Percentiles rank a stretch among this genome's conserved stretches.
phyloP scores from a whole-genome alignment of 1,140 invertebrate species.

The Drosophila rhopaloa region DNA sequence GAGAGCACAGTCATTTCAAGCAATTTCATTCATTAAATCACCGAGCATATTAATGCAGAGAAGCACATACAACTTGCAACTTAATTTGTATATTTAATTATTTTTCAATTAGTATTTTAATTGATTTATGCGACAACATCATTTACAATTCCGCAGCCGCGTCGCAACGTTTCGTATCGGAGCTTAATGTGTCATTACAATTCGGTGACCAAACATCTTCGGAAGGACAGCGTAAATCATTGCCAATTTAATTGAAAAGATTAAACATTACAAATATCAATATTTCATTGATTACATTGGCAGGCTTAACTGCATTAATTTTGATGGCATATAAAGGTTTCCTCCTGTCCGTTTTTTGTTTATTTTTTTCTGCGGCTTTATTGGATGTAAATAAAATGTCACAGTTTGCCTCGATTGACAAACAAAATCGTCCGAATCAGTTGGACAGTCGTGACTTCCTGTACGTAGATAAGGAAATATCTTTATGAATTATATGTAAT shows the following conservation, averaged over 20 bases:
- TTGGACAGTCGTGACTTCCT: neutral
- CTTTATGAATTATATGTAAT: neutral
- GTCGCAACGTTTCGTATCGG: conserved; percentile 1
- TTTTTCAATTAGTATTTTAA: conserved; percentile 72
- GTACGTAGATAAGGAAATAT: conserved; percentile 21
- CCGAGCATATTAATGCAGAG: conserved; percentile 41
- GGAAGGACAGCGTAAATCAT: conserved; percentile 52
- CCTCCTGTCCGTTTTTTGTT: conserved; percentile 1
- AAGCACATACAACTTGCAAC: conserved; percentile 44
- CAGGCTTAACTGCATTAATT: conserved; percentile 65
- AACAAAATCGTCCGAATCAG: conserved; percentile 12
- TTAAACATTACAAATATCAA: conserved; percentile 80
- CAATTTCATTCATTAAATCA: conserved; percentile 41
- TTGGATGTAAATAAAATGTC: conserved; percentile 39
- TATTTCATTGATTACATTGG: conserved; percentile 70
- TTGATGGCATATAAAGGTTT: conserved; percentile 26
- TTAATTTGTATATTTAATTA: conserved; percentile 74
- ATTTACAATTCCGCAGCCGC: conserved; percentile 50
- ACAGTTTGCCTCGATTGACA: conserved; percentile 23
- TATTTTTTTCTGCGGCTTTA: conserved; percentile 23
- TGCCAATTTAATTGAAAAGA: conserved; percentile 79
- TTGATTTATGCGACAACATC: conserved; percentile 71
- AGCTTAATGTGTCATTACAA: conserved; percentile 40
- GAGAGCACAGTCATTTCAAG: conserved; percentile 12
- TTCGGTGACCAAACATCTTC: conserved; percentile 49